Conservation (phyloP, 2,797 vertebrate genomes). For the Paedocypris micromegethes region DNA sequence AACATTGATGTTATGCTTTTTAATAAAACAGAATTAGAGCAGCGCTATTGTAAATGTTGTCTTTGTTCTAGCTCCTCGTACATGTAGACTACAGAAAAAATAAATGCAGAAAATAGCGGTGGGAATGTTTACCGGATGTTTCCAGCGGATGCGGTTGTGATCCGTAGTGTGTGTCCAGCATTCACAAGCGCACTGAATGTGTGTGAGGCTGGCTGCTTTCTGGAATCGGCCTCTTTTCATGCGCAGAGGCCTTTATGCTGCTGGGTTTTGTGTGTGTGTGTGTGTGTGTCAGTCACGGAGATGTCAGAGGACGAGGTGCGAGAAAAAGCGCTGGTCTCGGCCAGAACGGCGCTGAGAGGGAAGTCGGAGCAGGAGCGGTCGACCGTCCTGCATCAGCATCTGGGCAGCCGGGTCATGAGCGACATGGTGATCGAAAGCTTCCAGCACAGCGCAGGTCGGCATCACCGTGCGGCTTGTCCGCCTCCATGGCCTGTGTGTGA, state of each 20-base stretch:
- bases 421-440: constrained; percentile 95
- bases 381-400: constrained; percentile 85
- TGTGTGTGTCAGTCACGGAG: constrained; percentile 61
- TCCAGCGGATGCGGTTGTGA: too few relatives aligned
- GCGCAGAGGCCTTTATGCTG: neutral
- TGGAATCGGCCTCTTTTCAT: constrained; percentile 25
- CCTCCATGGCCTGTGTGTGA: too few relatives aligned
- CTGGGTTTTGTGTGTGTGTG: too few relatives aligned
- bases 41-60: too few relatives aligned
- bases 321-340: constrained; percentile 74
- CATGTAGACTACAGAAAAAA: too few relatives aligned
- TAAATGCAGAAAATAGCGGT: too few relatives aligned
- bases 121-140: too few relatives aligned
- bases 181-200: constrained; percentile 4
- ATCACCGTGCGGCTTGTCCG: neutral
- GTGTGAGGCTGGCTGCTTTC: neutral
- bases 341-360: constrained; percentile 72
- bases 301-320: constrained; percentile 82
- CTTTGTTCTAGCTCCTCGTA: too few relatives aligned
- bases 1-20: too few relatives aligned
- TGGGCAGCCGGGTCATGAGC: constrained; percentile 90
- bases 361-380: constrained; percentile 79
- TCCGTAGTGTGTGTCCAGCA: constrained; percentile 1
- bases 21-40: too few relatives aligned
- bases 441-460: constrained; percentile 72